Percentiles rank a stretch among this genome's conserved stretches.
phyloP scores from a whole-genome alignment of 1,140 invertebrate species.

The Augochlora pura region DNA sequence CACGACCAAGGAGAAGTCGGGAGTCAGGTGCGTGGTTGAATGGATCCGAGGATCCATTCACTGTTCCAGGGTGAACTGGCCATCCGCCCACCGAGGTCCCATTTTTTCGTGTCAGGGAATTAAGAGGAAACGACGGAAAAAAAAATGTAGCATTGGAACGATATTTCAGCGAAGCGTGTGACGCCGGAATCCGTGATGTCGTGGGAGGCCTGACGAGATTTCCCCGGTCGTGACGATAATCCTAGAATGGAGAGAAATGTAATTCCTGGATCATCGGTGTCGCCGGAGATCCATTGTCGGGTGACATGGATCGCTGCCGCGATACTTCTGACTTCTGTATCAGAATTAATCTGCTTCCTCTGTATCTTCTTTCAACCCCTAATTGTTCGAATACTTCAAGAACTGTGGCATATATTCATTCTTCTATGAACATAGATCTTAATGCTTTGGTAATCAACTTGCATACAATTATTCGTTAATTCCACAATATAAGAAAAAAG shows the following conservation, averaged over 20 bases:
- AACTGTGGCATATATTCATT: no score
- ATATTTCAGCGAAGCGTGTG: conserved; percentile 35
- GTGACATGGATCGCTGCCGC: background rate
- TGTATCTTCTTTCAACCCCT: no score
- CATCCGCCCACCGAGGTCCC: conserved; percentile 51
- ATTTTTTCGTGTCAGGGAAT: conserved; percentile 50
- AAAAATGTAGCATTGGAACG: conserved; percentile 16
- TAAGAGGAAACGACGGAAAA: conserved; percentile 17
- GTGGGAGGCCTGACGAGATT: background rate
- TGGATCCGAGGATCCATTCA: conserved; percentile 51
- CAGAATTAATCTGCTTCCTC: no score
- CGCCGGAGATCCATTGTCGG: background rate
- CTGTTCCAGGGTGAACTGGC: conserved; percentile 16
- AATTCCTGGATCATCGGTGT: background rate
- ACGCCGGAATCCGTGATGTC: background rate
- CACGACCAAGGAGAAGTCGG: conserved; percentile 32
- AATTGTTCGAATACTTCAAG: no score
- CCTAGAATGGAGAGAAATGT: background rate
- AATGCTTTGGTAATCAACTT: no score
- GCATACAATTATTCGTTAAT: no score
- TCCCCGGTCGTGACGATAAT: conserved; percentile 23
- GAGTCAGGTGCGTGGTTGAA: conserved; percentile 54
- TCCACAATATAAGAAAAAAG: no score
- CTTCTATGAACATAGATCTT: no score
- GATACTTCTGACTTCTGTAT: background rate